Conservation (phyloP, 2,113 vertebrate genomes). For the Fulmarus glacialis region DNA sequence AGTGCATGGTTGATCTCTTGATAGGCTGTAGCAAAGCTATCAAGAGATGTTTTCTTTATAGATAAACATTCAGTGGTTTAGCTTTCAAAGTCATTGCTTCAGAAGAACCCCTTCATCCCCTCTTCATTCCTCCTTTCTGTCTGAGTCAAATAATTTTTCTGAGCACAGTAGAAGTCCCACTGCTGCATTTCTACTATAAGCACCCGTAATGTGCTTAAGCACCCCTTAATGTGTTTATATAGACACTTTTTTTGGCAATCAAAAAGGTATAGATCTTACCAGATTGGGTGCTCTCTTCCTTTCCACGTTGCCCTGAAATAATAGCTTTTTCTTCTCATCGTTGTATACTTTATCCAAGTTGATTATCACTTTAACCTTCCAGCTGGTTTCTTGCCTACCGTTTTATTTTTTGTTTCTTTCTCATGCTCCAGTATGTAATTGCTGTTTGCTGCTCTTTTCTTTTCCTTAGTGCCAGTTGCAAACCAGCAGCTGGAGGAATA, state of each 20-base stretch:
- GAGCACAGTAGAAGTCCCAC: neutral
- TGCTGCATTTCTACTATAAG: neutral
- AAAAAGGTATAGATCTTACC: neutral
- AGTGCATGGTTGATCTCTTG: neutral
- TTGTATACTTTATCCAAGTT: neutral
- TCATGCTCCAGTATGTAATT: neutral
- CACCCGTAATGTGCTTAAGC: neutral
- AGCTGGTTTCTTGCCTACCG: neutral
- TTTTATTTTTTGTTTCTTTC: neutral
- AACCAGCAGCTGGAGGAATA: neutral
- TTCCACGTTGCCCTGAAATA: neutral
- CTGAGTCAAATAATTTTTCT: neutral
- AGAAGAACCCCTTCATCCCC: neutral
- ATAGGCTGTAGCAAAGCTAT: neutral
- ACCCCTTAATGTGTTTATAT: neutral
- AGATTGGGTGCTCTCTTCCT: neutral
- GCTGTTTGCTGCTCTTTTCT: neutral
- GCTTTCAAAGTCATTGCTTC: neutral
- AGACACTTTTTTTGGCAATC: neutral
- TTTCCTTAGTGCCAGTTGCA: slow-evolving; percentile 1
- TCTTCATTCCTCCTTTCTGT: neutral
- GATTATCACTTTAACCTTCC: neutral
- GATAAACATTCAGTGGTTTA: neutral
- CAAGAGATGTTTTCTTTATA: neutral
- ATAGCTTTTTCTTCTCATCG: neutral